These are phyloP conservation scores for Zygaena filipendulae DNA, from an alignment of 2,888 invertebrate genomes.

Conservation along the genomic window DNA sequence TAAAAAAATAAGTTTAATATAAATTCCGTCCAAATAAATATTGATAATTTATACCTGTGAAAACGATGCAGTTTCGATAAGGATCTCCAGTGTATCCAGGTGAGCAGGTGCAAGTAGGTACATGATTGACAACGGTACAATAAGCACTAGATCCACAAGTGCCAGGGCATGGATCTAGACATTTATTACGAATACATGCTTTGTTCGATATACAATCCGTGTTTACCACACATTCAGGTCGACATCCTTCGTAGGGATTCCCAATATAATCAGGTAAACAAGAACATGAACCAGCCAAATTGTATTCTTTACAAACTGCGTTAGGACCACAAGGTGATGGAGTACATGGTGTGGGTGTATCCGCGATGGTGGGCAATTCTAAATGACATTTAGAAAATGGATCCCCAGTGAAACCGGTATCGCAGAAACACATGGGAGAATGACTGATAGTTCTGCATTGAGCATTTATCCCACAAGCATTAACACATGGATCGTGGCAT, in stretches of 20 bases:
- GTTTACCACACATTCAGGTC: constrained; percentile 79
- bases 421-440: constrained; percentile 79
- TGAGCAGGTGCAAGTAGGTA: constrained; percentile 75
- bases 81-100: constrained; percentile 80
- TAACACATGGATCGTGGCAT: constrained; percentile 74
- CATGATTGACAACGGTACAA: constrained; percentile 77
- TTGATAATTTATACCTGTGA: constrained; percentile 29
- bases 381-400: constrained; percentile 72
- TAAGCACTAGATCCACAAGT: constrained; percentile 78
- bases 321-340: constrained; percentile 74
- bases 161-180: constrained; percentile 82
- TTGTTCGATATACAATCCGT: constrained; percentile 77
- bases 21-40: constrained; percentile 2
- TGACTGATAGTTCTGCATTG: constrained; percentile 79
- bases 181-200: constrained; percentile 79
- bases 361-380: constrained; percentile 43
- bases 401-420: constrained; percentile 73
- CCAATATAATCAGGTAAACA: constrained; percentile 79
- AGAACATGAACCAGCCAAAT: constrained; percentile 72
- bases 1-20: constrained; percentile 5
- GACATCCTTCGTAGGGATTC: constrained; percentile 82
- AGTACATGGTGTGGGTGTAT: constrained; percentile 64
- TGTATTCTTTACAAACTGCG: constrained; percentile 71
- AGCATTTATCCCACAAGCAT: constrained; percentile 78
- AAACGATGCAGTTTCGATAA: constrained; percentile 68